phyloP scores from a whole-genome alignment of 2,888 invertebrate species.

The Microctonus brassicae region DNA sequence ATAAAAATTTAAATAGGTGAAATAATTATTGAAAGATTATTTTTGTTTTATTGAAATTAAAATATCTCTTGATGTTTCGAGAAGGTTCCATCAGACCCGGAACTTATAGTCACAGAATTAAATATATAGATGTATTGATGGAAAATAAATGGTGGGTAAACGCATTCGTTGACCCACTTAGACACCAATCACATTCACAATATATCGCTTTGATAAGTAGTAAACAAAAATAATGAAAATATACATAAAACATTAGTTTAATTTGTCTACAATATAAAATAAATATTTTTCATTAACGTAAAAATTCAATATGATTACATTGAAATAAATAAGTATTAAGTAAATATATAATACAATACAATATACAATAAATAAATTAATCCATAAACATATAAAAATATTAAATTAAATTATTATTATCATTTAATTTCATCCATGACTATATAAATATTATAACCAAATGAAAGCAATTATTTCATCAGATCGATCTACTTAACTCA shows the following conservation, averaged over 20 bases:
- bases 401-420: too few relatives aligned
- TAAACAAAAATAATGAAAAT: not conserved
- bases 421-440: not conserved
- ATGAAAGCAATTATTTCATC: not conserved
- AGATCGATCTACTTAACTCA: not conserved
- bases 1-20: too few relatives aligned
- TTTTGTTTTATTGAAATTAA: too few relatives aligned
- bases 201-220: constrained; percentile 8
- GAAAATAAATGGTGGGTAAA: constrained; percentile 8
- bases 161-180: constrained; percentile 33
- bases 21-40: too few relatives aligned
- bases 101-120: constrained; percentile 3
- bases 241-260: too few relatives aligned
- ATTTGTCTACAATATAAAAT: too few relatives aligned
- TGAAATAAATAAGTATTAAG: too few relatives aligned
- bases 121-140: not conserved
- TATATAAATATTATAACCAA: not conserved
- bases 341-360: too few relatives aligned
- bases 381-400: too few relatives aligned
- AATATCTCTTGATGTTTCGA: not conserved
- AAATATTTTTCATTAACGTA: too few relatives aligned
- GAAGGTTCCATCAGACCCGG: constrained; percentile 28
- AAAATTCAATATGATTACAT: not conserved
- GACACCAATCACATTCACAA: constrained; percentile 16
- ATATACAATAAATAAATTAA: too few relatives aligned